These are phyloP conservation scores for Monopis laevigella DNA, from an alignment of 2,888 invertebrate genomes.

Conservation along the genomic window DNA sequence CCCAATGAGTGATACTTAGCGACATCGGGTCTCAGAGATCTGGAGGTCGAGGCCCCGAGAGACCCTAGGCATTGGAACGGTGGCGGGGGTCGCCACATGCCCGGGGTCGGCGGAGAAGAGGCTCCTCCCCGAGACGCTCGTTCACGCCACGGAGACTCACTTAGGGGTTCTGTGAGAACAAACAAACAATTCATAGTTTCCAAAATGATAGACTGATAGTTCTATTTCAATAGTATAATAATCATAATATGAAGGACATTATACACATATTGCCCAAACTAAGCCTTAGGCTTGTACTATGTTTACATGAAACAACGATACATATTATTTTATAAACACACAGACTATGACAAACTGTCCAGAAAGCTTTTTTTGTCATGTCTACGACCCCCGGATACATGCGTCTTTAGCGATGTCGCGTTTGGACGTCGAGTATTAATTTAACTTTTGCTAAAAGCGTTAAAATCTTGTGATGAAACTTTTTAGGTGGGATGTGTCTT, in stretches of 20 bases:
- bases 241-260: too few species aligned
- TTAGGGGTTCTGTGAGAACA: not conserved
- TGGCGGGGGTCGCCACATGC: constrained; percentile 55
- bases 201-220: not conserved
- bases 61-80: constrained; percentile 51
- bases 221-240: too few species aligned
- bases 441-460: too few species aligned
- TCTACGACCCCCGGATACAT: too few species aligned
- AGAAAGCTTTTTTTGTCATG: not conserved
- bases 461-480: too few species aligned
- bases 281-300: not conserved
- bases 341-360: too few species aligned
- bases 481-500: too few species aligned
- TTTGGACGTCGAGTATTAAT: too few species aligned
- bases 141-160: constrained; percentile 32
- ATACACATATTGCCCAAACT: not conserved
- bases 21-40: constrained; percentile 21
- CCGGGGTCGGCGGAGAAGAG: constrained; percentile 46
- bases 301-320: too few species aligned
- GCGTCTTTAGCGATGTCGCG: too few species aligned
- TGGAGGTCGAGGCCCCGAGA: constrained; percentile 45
- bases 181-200: too few species aligned
- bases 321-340: too few species aligned
- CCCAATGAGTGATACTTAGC: constrained; percentile 50
- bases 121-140: constrained; percentile 23